phyloP scores from a whole-genome alignment of 2,113 vertebrate genomes.

The Lycocorax pyrrhopterus region DNA sequence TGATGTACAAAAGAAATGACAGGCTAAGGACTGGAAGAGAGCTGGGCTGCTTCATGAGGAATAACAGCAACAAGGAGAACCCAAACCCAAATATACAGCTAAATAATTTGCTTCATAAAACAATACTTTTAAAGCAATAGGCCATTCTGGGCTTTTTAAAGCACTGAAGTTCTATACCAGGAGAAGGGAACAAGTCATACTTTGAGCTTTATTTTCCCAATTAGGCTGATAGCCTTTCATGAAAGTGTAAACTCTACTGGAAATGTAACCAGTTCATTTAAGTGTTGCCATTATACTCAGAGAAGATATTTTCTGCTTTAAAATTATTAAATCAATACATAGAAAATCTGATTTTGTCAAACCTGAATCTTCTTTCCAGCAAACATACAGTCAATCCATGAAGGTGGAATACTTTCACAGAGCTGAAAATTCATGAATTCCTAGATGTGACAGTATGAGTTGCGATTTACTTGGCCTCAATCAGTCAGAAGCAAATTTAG shows the following conservation, averaged over 20 bases:
- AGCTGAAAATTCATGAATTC: not conserved
- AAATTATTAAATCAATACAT: not conserved
- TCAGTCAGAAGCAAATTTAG: conserved; percentile 4
- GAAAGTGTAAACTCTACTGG: not conserved
- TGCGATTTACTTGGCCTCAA: not conserved
- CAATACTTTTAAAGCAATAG: not conserved
- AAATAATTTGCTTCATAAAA: not conserved
- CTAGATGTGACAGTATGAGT: not conserved
- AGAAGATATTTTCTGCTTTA: not conserved
- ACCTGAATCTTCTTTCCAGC: not conserved
- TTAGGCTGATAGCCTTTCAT: not conserved
- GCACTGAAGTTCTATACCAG: not conserved
- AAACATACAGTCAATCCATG: not conserved
- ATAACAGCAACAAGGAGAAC: not conserved
- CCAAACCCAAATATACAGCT: not conserved
- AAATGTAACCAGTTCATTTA: not conserved
- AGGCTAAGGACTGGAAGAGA: not conserved
- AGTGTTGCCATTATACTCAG: not conserved
- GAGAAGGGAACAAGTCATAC: not conserved
- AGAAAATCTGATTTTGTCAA: not conserved
- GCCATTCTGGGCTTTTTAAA: not conserved
- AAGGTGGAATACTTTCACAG: not conserved
- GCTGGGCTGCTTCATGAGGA: not conserved
- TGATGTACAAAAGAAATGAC: not conserved
- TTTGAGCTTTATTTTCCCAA: not conserved